phyloP scores from a whole-genome alignment of 2,888 invertebrate species.

The Heliconius cydno region DNA sequence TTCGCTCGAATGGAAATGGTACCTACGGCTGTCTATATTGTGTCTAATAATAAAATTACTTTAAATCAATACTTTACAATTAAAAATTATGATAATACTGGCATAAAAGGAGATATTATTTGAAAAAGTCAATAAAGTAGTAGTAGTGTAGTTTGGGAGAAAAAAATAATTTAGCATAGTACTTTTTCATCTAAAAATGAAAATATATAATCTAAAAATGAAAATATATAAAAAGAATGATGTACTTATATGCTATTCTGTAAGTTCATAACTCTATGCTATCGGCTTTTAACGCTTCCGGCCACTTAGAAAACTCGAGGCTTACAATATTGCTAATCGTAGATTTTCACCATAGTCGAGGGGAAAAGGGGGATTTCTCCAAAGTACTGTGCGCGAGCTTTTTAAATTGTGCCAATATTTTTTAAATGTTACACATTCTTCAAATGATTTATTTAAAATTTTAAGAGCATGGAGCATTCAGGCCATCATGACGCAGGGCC shows the following conservation, averaged over 20 bases:
- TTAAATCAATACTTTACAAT: too few relatives aligned
- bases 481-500: too few relatives aligned
- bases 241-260: constrained; percentile 34
- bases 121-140: too few relatives aligned
- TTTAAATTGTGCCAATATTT: constrained; percentile 25
- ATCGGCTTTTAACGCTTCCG: constrained; percentile 53
- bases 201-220: neutral
- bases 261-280: constrained; percentile 50
- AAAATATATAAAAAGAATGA: neutral
- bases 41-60: too few relatives aligned
- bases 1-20: too few relatives aligned
- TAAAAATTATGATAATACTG: too few relatives aligned
- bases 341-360: constrained; percentile 14
- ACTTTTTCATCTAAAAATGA: too few relatives aligned
- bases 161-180: too few relatives aligned
- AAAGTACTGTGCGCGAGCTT: constrained; percentile 28
- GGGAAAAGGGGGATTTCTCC: neutral
- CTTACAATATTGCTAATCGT: constrained; percentile 51
- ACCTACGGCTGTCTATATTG: too few relatives aligned
- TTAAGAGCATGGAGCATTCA: neutral
- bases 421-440: neutral
- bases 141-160: too few relatives aligned
- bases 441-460: neutral
- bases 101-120: too few relatives aligned
- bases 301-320: constrained; percentile 43